A percentile compares a stretch with the other conserved stretches of the same genome.
Conservation (phyloP, 2,113 vertebrate species). For the Equus quagga region DNA sequence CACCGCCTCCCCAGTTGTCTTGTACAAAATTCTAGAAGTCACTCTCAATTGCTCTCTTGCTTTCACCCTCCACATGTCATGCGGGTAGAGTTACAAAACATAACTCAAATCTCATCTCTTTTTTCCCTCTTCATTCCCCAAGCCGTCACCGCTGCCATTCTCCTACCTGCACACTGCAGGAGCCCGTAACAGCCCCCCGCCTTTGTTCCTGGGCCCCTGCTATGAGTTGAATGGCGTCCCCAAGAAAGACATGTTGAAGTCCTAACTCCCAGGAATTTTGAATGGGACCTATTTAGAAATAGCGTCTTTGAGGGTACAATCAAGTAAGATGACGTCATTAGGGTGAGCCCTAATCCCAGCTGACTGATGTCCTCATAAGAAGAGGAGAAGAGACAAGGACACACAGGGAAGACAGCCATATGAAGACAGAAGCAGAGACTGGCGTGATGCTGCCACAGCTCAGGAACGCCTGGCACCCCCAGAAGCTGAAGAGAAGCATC, state of each 20-base stretch:
- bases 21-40: background rate
- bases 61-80: background rate
- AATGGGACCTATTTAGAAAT: background rate
- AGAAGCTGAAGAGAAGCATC: background rate
- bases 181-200: too few relatives aligned
- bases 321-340: background rate
- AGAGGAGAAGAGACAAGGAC: background rate
- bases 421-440: too few relatives aligned
- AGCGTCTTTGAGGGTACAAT: background rate
- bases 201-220: background rate
- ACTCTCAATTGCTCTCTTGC: background rate
- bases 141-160: accelerated
- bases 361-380: background rate
- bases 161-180: too few relatives aligned
- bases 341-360: background rate
- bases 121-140: background rate
- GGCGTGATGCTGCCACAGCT: too few relatives aligned
- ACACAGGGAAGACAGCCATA: background rate
- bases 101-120: background rate
- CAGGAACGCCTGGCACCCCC: background rate
- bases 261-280: background rate
- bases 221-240: background rate
- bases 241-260: background rate
- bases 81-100: background rate
- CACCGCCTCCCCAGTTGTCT: background rate